phyloP scores from a whole-genome alignment of 2,888 invertebrate species.

The Orchestes rusci region DNA sequence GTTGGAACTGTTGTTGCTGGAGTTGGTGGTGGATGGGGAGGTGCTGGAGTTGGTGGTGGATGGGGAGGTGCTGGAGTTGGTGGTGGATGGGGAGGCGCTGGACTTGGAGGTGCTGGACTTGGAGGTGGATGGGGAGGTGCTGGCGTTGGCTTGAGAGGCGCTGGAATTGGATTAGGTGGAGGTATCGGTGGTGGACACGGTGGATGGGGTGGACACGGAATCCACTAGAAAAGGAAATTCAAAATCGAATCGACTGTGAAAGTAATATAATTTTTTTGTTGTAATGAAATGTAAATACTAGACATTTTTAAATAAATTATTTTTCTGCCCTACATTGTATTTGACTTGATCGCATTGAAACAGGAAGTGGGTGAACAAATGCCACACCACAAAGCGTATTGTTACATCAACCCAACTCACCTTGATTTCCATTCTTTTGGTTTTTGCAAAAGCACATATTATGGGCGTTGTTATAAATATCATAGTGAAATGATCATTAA shows the following conservation, averaged over 20 bases:
- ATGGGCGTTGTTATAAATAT: too few species aligned
- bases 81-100: slow-evolving; percentile 13
- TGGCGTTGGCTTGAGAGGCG: slow-evolving; percentile 8
- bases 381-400: too few species aligned
- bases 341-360: too few species aligned
- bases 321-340: slow-evolving; percentile 3
- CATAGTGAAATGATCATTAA: too few species aligned
- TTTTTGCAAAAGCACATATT: too few species aligned
- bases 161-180: not conserved
- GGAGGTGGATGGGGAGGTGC: slow-evolving; percentile 8
- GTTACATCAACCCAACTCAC: too few species aligned
- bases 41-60: slow-evolving; percentile 10
- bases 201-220: not conserved
- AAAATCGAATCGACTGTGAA: not conserved
- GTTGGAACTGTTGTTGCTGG: slow-evolving; percentile 37
- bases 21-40: slow-evolving; percentile 6
- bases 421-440: too few species aligned
- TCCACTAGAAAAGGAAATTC: not conserved
- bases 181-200: not conserved
- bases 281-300: slow-evolving; percentile 1
- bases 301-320: slow-evolving; percentile 4
- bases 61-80: slow-evolving; percentile 2
- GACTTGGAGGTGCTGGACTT: slow-evolving; percentile 6
- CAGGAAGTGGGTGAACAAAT: too few species aligned
- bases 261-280: not conserved